Percentiles rank a stretch among this genome's conserved stretches.
Conservation (phyloP, 2,797 vertebrate genomes). For the Takifugu ocellatus region DNA sequence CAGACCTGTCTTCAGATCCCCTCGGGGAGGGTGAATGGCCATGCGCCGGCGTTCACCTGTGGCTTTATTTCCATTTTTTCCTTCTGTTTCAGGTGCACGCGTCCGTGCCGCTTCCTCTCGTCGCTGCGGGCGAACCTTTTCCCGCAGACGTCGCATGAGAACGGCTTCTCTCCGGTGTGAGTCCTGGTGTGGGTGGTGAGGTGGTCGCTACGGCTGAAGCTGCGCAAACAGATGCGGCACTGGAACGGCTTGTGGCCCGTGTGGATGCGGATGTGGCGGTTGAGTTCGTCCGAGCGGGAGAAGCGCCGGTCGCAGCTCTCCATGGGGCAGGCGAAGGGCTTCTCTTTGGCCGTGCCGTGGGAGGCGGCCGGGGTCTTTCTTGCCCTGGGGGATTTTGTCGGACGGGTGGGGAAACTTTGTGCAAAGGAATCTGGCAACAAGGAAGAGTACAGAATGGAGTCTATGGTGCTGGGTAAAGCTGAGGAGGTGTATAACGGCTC, state of each 20-base stretch:
- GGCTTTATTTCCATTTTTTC: constrained; percentile 94
- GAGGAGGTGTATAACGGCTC: constrained; percentile 73
- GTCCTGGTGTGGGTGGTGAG: constrained; percentile 98
- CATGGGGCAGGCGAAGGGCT: constrained; percentile 95
- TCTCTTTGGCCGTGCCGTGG: constrained; percentile 91
- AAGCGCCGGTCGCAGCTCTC: constrained; percentile 94
- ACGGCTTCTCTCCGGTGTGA: constrained; percentile 97
- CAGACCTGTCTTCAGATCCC: constrained; percentile 70
- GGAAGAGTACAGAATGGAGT: constrained; percentile 75
- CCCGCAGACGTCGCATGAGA: constrained; percentile 95
- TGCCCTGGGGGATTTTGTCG: constrained; percentile 77
- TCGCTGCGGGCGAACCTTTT: constrained; percentile 93
- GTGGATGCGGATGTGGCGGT: constrained; percentile 96
- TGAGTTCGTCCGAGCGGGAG: constrained; percentile 96
- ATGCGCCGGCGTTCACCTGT: constrained; percentile 72
- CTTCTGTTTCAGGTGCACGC: constrained; percentile 95
- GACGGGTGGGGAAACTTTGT: constrained; percentile 80
- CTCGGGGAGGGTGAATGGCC: constrained; percentile 80
- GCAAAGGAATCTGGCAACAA: constrained; percentile 67
- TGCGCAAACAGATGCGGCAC: constrained; percentile 96
- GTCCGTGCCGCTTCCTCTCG: constrained; percentile 93
- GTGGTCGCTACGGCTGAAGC: constrained; percentile 98
- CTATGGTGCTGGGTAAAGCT: constrained; percentile 72
- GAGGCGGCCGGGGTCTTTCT: constrained; percentile 85
- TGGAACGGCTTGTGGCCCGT: constrained; percentile 98